Conservation (phyloP, 1,140 invertebrate genomes). For the Trinorchestia longiramus region DNA sequence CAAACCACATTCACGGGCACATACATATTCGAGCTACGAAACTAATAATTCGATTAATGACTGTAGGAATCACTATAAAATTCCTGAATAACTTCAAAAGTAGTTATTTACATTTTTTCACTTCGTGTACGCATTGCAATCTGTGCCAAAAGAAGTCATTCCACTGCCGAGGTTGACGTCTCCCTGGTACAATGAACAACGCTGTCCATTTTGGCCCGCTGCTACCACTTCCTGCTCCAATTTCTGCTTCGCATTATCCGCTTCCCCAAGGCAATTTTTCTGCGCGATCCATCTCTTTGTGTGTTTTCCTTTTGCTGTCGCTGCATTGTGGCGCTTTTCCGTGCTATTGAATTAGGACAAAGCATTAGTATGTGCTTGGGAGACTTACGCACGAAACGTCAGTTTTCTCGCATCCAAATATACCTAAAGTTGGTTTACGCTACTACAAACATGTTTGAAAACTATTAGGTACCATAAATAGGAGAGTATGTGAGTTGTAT, state of each 20-base stretch:
- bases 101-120: background rate
- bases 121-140: background rate
- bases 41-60: no score
- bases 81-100: background rate
- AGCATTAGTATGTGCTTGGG: constrained; percentile 35
- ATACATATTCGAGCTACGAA: no score
- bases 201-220: constrained; percentile 9
- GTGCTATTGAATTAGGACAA: constrained; percentile 51
- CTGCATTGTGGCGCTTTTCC: constrained; percentile 53
- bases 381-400: constrained; percentile 37
- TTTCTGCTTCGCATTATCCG: constrained; percentile 48
- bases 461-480: background rate
- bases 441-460: background rate
- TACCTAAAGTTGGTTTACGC: constrained; percentile 24
- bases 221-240: constrained; percentile 50
- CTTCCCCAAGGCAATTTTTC: constrained; percentile 48
- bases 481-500: background rate
- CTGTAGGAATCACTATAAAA: no score
- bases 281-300: constrained; percentile 46
- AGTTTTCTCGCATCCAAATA: background rate
- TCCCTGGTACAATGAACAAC: background rate
- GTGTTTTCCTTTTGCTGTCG: constrained; percentile 39
- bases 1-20: no score
- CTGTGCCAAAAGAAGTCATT: constrained; percentile 8
- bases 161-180: background rate